Percentiles rank a stretch among this genome's conserved stretches.
Conservation (phyloP, 1,140 invertebrate genomes). For the Ectropis grisescens region DNA sequence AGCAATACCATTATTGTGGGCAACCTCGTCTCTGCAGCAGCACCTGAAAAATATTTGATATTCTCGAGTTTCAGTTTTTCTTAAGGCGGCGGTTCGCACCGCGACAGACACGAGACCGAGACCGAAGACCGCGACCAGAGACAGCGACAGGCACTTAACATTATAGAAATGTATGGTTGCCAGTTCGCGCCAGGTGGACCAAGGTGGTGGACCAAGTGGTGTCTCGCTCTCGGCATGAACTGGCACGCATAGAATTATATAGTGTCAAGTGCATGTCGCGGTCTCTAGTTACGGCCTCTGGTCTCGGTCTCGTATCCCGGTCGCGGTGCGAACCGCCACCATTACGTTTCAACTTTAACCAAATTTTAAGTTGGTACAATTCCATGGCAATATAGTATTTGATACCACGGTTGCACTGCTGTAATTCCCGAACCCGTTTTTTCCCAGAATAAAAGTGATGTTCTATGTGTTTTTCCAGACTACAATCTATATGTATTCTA, state of each 20-base stretch:
- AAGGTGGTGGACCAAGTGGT: not conserved
- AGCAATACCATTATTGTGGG: slow-evolving; percentile 43
- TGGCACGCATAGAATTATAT: no score
- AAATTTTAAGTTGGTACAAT: not conserved
- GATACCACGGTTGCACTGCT: not conserved
- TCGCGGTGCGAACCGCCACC: no score
- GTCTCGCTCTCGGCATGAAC: no score
- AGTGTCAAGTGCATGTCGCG: not conserved
- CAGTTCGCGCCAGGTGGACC: not conserved
- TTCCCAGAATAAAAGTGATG: no score
- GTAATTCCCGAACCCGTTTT: not conserved
- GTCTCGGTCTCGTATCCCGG: no score
- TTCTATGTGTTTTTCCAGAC: no score
- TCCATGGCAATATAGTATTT: not conserved
- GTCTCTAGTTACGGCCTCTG: no score
- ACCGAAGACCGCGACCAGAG: no score
- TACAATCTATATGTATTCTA: no score
- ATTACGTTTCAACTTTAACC: not conserved
- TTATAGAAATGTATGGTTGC: no score
- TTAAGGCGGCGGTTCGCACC: not conserved
- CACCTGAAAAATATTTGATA: slow-evolving; percentile 33
- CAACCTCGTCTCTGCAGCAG: slow-evolving; percentile 37
- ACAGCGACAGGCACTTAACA: no score
- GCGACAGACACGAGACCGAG: no score
- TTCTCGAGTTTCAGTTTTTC: not conserved